phyloP scores from a whole-genome alignment of 2,797 vertebrate species.

The Falco columbarius region DNA sequence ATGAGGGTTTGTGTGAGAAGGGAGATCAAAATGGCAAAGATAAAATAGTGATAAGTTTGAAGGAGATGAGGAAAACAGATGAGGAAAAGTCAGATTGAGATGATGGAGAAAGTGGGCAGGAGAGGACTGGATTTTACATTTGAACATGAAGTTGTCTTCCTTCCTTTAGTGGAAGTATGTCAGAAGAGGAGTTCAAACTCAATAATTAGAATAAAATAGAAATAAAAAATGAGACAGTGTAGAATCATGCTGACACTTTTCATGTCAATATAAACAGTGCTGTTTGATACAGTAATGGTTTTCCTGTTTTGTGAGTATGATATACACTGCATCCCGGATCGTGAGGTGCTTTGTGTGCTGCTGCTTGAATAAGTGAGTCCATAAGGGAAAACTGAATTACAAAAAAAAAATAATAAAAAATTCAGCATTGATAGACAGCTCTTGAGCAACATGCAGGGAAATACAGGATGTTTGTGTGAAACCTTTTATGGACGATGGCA shows the following conservation, averaged over 20 bases:
- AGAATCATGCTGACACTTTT: not conserved
- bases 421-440: not conserved
- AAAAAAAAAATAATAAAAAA: not conserved
- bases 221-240: not conserved
- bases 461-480: fast-evolving
- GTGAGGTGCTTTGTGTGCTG: not conserved
- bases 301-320: not conserved
- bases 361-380: not conserved
- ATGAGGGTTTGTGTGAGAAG: not conserved
- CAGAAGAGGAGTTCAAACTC: not conserved
- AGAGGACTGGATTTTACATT: not conserved
- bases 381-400: not conserved
- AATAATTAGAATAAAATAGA: not conserved
- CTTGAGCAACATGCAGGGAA: not conserved
- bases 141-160: not conserved
- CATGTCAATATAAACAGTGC: not conserved
- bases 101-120: not conserved
- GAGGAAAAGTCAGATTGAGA: not conserved
- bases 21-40: not conserved
- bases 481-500: not conserved
- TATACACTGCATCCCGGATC: not conserved
- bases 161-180: not conserved
- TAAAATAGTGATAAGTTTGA: not conserved
- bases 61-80: not conserved
- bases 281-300: not conserved